Conservation (phyloP, 2,113 vertebrate genomes). For the Lamprotornis superbus region DNA sequence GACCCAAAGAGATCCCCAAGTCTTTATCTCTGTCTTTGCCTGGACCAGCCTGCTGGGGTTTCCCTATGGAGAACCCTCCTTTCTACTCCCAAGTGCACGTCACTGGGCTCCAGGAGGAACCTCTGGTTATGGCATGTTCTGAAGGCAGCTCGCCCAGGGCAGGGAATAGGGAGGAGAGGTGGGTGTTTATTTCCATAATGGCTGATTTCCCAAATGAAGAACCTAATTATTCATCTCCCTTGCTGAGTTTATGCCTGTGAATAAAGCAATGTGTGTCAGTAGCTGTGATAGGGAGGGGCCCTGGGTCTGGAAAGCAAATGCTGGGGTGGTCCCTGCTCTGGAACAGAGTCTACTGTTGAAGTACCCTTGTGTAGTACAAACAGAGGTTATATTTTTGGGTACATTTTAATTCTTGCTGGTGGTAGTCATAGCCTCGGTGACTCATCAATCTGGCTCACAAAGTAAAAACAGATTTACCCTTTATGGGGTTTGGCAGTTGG, state of each 20-base stretch:
- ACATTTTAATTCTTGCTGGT: constrained; percentile 54
- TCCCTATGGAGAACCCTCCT: not conserved
- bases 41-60: not conserved
- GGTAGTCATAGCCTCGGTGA: constrained; percentile 74
- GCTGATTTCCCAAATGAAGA: not conserved
- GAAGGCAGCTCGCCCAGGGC: not conserved
- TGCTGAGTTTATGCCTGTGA: not conserved
- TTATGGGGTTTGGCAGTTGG: constrained; percentile 67
- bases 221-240: not conserved
- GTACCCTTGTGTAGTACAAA: constrained; percentile 20
- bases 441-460: constrained; percentile 75
- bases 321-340: not conserved
- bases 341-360: not conserved
- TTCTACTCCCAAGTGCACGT: accelerated
- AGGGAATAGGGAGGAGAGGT: not conserved
- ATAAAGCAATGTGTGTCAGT: not conserved
- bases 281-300: accelerated
- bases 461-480: constrained; percentile 73
- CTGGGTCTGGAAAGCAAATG: not conserved
- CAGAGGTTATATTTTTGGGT: constrained; percentile 32
- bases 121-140: not conserved
- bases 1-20: not conserved
- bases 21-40: not conserved
- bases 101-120: not conserved
- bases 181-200: not conserved